Evolutionary conservation across 1,140 invertebrate species (phyloP), one percentile per base, ranked within the genome.

Genomic region (Lethocerus indicus): DNA sequence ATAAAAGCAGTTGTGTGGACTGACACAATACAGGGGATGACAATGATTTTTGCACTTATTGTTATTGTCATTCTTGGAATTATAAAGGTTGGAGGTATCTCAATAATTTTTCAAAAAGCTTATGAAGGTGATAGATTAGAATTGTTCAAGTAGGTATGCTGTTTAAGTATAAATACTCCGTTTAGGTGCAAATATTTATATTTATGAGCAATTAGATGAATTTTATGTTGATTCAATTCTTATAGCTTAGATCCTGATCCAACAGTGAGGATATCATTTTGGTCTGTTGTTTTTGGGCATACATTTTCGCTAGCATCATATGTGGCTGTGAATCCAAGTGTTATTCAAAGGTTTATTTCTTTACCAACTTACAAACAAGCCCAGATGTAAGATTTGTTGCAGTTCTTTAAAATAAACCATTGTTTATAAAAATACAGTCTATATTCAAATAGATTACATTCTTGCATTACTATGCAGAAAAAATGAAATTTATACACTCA

Each of bases 1-100:
- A 69, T 84, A 21, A 73, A 75, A 62, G 86, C 87, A 6, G 86
- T 90, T 3, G 77, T 91, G 40, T 85, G 82, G 77, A 86, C 86
- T 2, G 87, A 90, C 60, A 77, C 82, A 1, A 75, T 87, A 62
- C 87, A 91, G 66, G 78, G 82, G 0, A 65, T 74, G 16, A 71
- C 89, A 1, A 90, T 89, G 81, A 76, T 87, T 39, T 64, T 74
- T 1, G 81, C 79, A 0, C 72, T 83, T 18, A 36, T 83, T 9
- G 66, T 75, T 5, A 75, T 87, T 9, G 73, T 78, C 2, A 67
- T 73, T 36, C 64, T 83, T 51, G 82, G 82, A 0, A 78, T 78
- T 3, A 63, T 75, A 26, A 64, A 74, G 36, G 67, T 78, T 23
- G 81, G 81, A 7, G 82, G 82, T 2, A 59, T 72, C 2, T 57